phyloP scores from a whole-genome alignment of 1,140 invertebrate genomes.

The Heterodera schachtii region DNA sequence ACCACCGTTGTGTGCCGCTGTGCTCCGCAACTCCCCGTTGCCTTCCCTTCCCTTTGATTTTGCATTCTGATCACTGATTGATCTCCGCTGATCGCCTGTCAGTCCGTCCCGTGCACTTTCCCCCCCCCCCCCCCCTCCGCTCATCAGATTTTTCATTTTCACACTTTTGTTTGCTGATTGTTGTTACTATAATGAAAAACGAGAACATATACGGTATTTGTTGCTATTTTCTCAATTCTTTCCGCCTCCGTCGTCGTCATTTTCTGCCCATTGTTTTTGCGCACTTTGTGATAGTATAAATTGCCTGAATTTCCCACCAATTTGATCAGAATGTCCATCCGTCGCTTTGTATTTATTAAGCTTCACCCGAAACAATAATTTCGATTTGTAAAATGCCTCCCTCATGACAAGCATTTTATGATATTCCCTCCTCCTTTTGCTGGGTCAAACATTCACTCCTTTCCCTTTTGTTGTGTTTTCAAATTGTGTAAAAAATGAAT shows the following conservation, averaged over 20 bases:
- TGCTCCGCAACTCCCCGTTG: too few relatives aligned
- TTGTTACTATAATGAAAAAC: background rate
- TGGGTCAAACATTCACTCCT: background rate
- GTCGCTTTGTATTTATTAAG: background rate
- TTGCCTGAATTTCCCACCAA: background rate
- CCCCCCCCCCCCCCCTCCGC: too few relatives aligned
- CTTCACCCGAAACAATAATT: background rate
- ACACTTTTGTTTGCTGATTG: background rate
- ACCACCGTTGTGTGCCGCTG: background rate
- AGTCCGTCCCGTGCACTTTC: too few relatives aligned
- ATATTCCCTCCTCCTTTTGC: background rate
- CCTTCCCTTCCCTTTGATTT: too few relatives aligned
- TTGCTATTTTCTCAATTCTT: background rate
- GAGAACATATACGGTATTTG: background rate
- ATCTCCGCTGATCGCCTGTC: too few relatives aligned
- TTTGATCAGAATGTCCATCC: background rate
- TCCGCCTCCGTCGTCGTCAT: background rate
- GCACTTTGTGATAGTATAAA: slow-evolving; percentile 1
- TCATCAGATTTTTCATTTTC: too few relatives aligned
- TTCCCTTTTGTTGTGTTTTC: background rate
- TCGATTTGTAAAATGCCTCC: background rate
- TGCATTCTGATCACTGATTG: too few relatives aligned
- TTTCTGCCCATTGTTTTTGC: background rate
- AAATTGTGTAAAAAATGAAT: background rate
- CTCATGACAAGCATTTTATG: background rate